These are phyloP conservation scores for Vespertilio murinus DNA, from an alignment of 2,797 vertebrate genomes.

Conservation along the genomic window DNA sequence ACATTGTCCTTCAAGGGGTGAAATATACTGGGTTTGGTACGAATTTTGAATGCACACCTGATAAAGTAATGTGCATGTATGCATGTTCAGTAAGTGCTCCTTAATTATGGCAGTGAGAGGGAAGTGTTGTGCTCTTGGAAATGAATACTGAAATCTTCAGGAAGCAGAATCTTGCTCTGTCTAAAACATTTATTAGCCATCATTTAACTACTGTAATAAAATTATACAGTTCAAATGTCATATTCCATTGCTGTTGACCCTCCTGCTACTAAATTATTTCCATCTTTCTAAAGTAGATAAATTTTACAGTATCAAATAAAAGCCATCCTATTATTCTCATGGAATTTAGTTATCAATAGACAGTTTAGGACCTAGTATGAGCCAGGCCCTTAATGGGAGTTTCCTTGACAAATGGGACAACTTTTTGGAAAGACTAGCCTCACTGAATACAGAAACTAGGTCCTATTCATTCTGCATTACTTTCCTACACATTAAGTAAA, in stretches of 20 bases:
- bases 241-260: neutral
- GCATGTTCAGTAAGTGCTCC: neutral
- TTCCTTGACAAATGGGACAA: neutral
- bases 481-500: slow-evolving; percentile 27
- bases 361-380: neutral
- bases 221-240: neutral
- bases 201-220: neutral
- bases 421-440: neutral
- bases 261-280: neutral
- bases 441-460: neutral
- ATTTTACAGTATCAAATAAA: neutral
- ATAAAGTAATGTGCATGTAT: neutral
- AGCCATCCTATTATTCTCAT: neutral
- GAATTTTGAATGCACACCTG: neutral
- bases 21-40: neutral
- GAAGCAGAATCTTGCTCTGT: neutral
- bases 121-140: neutral
- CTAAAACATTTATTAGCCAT: neutral
- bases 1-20: neutral
- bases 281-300: neutral
- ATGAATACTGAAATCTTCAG: neutral
- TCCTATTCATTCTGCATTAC: neutral
- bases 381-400: neutral
- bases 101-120: neutral
- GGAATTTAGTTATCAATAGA: neutral